Evolutionary conservation across 2,113 vertebrate species (phyloP).

Genomic region (Oncorhynchus keta): DNA sequence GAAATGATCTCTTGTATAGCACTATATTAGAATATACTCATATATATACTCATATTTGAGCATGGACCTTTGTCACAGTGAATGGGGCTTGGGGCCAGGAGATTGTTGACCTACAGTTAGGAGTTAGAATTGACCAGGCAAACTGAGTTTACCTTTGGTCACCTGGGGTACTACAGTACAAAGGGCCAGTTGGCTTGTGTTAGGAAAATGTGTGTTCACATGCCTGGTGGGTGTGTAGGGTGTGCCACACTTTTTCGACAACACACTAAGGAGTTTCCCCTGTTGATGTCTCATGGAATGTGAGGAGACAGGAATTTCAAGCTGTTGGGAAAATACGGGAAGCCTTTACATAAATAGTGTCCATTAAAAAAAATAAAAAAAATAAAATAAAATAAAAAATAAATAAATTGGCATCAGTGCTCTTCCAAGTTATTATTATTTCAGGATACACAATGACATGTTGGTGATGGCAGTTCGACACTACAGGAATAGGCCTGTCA

Average conservation of each 20-base stretch:
- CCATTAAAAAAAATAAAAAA: neutral
- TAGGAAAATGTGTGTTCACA: neutral
- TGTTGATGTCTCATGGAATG: constrained; percentile 24
- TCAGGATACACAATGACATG: neutral
- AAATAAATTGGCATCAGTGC: neutral
- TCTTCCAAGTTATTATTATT: neutral
- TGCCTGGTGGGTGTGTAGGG: neutral
- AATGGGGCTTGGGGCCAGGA: neutral
- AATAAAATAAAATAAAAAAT: too few relatives aligned
- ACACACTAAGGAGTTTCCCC: neutral
- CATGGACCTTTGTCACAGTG: neutral
- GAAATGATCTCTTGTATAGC: neutral
- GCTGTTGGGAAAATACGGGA: constrained; percentile 6
- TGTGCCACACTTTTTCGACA: neutral
- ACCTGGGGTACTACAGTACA: neutral
- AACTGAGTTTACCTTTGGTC: neutral
- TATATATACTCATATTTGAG: too few relatives aligned
- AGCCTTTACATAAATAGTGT: neutral
- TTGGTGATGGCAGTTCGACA: too few relatives aligned
- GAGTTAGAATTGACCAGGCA: neutral
- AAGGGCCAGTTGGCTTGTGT: neutral
- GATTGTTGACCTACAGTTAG: neutral
- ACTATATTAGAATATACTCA: too few relatives aligned
- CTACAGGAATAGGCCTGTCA: too few relatives aligned
- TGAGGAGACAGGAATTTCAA: constrained; percentile 63